A percentile compares a stretch with the other conserved stretches of the same genome.
These are phyloP conservation scores for Corythoichthys intestinalis DNA, from an alignment of 2,113 vertebrate species.

Conservation along the genomic window DNA sequence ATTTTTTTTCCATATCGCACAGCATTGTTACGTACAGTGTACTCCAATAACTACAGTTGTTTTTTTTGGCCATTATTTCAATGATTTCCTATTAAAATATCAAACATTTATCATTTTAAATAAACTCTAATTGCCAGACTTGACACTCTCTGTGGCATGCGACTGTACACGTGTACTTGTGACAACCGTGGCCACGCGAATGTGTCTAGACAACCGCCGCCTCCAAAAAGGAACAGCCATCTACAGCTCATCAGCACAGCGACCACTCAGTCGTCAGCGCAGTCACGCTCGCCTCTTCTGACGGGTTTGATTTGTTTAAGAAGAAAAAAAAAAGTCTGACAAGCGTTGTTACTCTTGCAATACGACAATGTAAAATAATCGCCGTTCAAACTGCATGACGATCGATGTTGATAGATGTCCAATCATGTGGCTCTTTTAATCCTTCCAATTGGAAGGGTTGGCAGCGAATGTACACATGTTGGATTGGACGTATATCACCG, in stretches of 20 bases:
- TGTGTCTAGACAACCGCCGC: background rate
- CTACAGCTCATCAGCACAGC: slow-evolving; percentile 7
- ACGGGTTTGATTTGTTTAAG: background rate
- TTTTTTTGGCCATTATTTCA: too few species aligned
- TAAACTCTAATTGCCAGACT: background rate
- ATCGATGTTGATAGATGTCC: too few species aligned
- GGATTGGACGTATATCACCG: too few species aligned
- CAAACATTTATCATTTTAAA: background rate
- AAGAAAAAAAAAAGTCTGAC: slow-evolving; percentile 3
- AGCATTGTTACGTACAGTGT: too few species aligned
- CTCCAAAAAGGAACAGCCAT: slow-evolving; percentile 6
- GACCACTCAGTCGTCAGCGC: slow-evolving; percentile 1
- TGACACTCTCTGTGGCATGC: background rate
- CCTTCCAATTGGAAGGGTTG: too few species aligned
- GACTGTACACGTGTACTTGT: background rate
- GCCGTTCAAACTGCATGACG: background rate
- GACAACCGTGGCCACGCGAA: background rate
- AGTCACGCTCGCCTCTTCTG: background rate
- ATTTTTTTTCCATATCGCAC: too few species aligned
- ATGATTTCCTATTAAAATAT: background rate
- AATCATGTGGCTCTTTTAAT: too few species aligned
- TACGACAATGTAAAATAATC: slow-evolving; percentile 2
- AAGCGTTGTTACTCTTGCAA: slow-evolving; percentile 9
- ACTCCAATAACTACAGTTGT: too few species aligned
- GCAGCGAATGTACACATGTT: too few species aligned